These are phyloP conservation scores for Siphamia tubifer DNA, from an alignment of 2,113 vertebrate species.

Conservation along the genomic window DNA sequence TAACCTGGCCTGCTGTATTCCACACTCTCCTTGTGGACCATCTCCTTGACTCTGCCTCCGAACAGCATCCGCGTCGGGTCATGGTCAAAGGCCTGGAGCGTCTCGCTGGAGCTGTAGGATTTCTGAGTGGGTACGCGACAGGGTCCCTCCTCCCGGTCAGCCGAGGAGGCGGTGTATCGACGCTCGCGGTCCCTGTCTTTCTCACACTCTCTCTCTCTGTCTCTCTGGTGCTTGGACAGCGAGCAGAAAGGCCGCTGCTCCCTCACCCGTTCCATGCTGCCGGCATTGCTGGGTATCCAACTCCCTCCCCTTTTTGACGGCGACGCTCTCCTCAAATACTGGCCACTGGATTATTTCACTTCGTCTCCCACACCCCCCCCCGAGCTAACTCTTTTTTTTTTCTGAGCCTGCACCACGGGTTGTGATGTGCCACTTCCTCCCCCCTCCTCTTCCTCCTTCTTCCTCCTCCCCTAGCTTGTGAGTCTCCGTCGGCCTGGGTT, in stretches of 20 bases:
- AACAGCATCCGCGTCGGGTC: slow-evolving; percentile 92
- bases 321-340: slow-evolving; percentile 43
- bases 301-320: slow-evolving; percentile 72
- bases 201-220: slow-evolving; percentile 72
- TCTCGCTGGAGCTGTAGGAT: slow-evolving; percentile 97
- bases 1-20: slow-evolving; percentile 93
- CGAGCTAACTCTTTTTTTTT: no score
- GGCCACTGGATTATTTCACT: slow-evolving; percentile 51
- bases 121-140: slow-evolving; percentile 96
- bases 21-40: slow-evolving; percentile 89
- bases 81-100: slow-evolving; percentile 96
- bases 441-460: background rate
- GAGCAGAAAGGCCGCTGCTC: slow-evolving; percentile 97
- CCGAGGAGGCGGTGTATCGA: slow-evolving; percentile 88
- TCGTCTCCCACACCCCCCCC: background rate
- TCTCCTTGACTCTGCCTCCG: slow-evolving; percentile 91
- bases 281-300: slow-evolving; percentile 88
- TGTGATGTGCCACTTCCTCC: slow-evolving; percentile 23
- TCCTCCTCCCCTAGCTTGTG: slow-evolving; percentile 22
- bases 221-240: slow-evolving; percentile 93
- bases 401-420: background rate
- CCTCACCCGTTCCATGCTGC: slow-evolving; percentile 97
- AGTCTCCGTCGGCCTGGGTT: slow-evolving; percentile 20
- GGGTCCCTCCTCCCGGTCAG: slow-evolving; percentile 84
- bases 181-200: slow-evolving; percentile 74